Conservation (phyloP, 2,113 vertebrate species). For the Antechinus stuartii region DNA sequence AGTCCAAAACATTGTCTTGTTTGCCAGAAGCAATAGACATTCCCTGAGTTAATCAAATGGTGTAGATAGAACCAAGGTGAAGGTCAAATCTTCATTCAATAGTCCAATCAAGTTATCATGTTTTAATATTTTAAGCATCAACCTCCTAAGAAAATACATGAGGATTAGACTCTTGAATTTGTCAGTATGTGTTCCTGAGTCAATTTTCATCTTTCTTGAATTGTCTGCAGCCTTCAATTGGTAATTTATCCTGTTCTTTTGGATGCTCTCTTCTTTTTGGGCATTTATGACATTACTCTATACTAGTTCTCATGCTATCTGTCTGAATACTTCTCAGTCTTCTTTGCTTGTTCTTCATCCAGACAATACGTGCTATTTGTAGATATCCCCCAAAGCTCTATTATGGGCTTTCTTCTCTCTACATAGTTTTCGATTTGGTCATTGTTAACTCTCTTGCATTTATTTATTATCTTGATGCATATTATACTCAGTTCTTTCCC, state of each 20-base stretch:
- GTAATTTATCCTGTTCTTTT: not conserved
- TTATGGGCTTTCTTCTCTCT: not conserved
- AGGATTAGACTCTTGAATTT: not conserved
- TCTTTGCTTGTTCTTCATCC: not conserved
- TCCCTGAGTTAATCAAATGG: not conserved
- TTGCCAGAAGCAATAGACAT: not conserved
- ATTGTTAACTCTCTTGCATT: not conserved
- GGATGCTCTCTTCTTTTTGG: not conserved
- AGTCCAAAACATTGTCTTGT: not conserved
- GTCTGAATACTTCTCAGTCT: not conserved
- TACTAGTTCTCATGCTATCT: not conserved
- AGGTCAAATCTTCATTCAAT: not conserved
- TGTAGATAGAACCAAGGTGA: not conserved
- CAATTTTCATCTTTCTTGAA: not conserved
- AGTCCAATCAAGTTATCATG: not conserved
- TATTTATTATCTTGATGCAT: not conserved
- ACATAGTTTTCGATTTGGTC: not conserved
- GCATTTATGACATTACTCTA: not conserved
- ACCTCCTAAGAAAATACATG: not conserved
- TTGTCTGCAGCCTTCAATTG: not conserved
- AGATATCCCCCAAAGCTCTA: not conserved
- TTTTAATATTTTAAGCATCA: not conserved
- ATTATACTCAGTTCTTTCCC: too few species aligned
- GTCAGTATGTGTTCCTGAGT: not conserved
- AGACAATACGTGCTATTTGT: not conserved